A percentile compares a stretch with the other conserved stretches of the same genome.
Evolutionary conservation across 1,140 invertebrate genomes (phyloP).

Genomic region (Proctacanthus coquilletti): DNA sequence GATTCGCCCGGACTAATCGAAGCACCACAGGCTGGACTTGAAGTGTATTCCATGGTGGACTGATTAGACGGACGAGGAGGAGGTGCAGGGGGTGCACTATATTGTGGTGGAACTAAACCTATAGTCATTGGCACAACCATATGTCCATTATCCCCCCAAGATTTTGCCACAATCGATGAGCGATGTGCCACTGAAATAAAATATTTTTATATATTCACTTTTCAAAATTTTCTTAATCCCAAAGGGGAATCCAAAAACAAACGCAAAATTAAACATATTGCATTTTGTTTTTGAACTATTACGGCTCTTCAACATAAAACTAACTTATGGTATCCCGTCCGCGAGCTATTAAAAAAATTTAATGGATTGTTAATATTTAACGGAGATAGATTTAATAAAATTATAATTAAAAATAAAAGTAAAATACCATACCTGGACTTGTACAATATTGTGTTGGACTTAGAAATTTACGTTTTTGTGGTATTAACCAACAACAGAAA

Average conservation of each 20-base stretch:
- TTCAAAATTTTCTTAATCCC: no score
- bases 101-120: constrained; percentile 1
- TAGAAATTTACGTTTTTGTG: constrained; percentile 2
- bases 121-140: constrained; percentile 1
- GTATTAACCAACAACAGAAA: constrained; percentile 6
- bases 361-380: background rate
- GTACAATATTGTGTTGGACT: constrained; percentile 2
- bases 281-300: no score
- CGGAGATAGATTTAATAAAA: background rate
- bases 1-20: constrained; percentile 3
- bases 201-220: no score
- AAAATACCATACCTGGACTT: background rate
- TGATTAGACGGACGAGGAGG: constrained; percentile 1
- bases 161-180: constrained; percentile 1
- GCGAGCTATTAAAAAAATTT: background rate
- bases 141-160: background rate
- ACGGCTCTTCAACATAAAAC: no score
- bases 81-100: constrained; percentile 3
- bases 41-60: background rate
- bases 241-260: no score
- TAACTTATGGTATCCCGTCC: constrained; percentile 1
- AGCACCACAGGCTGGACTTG: background rate
- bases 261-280: no score
- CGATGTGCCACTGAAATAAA: constrained; percentile 1
- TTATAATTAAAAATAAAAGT: background rate